A percentile compares a stretch with the other conserved stretches of the same genome.
Evolutionary conservation across 2,888 invertebrate species (phyloP).

Genomic region (Lamellibrachia satsuma): DNA sequence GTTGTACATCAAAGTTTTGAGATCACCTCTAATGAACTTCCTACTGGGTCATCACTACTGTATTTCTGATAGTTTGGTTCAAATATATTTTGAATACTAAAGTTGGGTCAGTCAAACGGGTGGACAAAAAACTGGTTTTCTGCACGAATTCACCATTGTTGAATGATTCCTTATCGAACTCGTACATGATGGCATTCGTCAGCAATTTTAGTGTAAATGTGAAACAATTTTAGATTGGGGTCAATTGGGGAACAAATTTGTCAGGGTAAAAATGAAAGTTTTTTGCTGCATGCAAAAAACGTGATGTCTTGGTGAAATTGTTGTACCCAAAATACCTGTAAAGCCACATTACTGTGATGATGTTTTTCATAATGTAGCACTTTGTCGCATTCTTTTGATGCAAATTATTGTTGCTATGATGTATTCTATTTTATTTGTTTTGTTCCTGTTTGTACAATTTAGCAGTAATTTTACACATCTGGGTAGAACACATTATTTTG

Average conservation of each 20-base stretch:
- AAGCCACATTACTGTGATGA: background rate
- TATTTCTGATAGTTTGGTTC: too few species aligned
- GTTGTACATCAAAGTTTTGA: too few species aligned
- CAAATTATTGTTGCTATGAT: background rate
- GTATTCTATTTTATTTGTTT: background rate
- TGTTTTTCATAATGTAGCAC: background rate
- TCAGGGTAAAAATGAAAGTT: background rate
- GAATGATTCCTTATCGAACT: background rate
- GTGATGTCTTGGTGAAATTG: background rate
- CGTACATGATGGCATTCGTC: background rate
- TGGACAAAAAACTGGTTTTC: background rate
- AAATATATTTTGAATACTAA: too few species aligned
- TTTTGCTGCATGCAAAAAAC: too few species aligned
- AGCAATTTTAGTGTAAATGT: background rate
- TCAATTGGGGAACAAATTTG: background rate
- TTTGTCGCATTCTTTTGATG: slow-evolving; percentile 4
- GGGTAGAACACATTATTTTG: background rate
- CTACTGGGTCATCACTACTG: too few species aligned
- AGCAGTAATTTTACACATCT: background rate
- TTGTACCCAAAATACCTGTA: background rate
- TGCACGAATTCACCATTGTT: background rate
- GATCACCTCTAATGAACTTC: too few species aligned
- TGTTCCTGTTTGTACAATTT: background rate
- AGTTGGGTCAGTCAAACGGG: background rate
- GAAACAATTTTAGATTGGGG: background rate